These are phyloP conservation scores for Phasianus colchicus DNA, from an alignment of 2,113 vertebrate species.

Conservation along the genomic window DNA sequence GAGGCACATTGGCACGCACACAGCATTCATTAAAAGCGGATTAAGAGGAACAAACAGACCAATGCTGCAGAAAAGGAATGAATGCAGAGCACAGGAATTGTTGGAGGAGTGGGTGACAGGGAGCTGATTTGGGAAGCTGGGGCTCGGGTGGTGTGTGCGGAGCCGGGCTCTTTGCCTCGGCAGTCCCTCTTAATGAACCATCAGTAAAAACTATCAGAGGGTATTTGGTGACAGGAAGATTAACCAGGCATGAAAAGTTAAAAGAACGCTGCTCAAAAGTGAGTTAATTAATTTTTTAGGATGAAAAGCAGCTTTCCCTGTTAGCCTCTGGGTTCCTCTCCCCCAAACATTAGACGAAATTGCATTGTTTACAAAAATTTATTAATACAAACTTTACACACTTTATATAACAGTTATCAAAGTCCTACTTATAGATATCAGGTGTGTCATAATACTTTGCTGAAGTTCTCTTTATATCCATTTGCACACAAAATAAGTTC, in stretches of 20 bases:
- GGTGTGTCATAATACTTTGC: conserved; percentile 89
- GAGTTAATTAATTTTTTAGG: conserved; percentile 40
- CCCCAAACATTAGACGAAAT: conserved; percentile 94
- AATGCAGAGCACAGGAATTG: background rate
- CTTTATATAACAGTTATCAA: conserved; percentile 94
- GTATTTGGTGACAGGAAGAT: conserved; percentile 30
- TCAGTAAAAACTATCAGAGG: conserved; percentile 32
- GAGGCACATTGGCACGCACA: background rate
- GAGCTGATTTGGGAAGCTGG: background rate
- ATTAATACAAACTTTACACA: conserved; percentile 99
- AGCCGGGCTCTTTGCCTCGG: background rate
- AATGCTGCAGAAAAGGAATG: background rate
- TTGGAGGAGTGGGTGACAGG: background rate
- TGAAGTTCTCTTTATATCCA: conserved; percentile 86
- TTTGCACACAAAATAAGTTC: conserved; percentile 92
- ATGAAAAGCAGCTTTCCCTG: conserved; percentile 36
- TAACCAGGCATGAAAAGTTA: conserved; percentile 40
- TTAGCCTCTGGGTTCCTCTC: conserved; percentile 70
- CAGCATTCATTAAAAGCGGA: conserved; percentile 44
- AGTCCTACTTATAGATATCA: conserved; percentile 88
- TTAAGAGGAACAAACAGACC: conserved; percentile 29
- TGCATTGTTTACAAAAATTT: conserved; percentile 99
- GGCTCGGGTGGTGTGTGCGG: background rate
- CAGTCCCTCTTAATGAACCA: conserved; percentile 30
- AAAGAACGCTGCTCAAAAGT: conserved; percentile 36